Percentiles rank a stretch among this genome's conserved stretches.
phyloP scores from a whole-genome alignment of 2,888 invertebrate genomes.

The Harpalus rufipes region DNA sequence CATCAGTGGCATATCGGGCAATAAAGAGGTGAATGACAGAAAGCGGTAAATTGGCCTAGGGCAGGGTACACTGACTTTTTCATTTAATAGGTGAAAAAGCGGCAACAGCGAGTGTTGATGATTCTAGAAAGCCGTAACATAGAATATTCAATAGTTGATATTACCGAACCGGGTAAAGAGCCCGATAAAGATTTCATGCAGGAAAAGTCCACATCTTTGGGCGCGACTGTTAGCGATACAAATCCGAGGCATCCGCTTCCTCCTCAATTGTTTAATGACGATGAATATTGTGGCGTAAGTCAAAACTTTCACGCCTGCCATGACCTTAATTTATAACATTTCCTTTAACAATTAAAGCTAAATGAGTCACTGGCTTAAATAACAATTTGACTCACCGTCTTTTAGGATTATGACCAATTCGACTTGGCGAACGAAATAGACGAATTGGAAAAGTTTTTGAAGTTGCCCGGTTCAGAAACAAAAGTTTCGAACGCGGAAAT shows the following conservation, averaged over 20 bases:
- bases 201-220: slow-evolving; percentile 88
- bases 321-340: neutral
- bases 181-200: slow-evolving; percentile 95
- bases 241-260: slow-evolving; percentile 90
- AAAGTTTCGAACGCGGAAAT: slow-evolving; percentile 78
- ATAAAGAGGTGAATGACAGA: slow-evolving; percentile 89
- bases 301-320: slow-evolving; percentile 15
- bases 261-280: slow-evolving; percentile 96
- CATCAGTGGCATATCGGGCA: slow-evolving; percentile 95
- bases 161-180: slow-evolving; percentile 95
- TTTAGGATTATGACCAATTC: slow-evolving; percentile 94
- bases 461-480: slow-evolving; percentile 82
- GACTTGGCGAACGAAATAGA: slow-evolving; percentile 95
- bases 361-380: slow-evolving; percentile 52
- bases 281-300: slow-evolving; percentile 94
- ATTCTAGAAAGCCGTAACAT: slow-evolving; percentile 95
- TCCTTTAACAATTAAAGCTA: neutral
- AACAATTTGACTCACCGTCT: slow-evolving; percentile 17
- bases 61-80: slow-evolving; percentile 59
- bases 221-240: slow-evolving; percentile 85
- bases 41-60: slow-evolving; percentile 44
- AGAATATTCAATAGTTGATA: slow-evolving; percentile 94
- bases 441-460: slow-evolving; percentile 92
- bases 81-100: slow-evolving; percentile 90
- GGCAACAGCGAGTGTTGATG: slow-evolving; percentile 95